phyloP scores from a whole-genome alignment of 2,113 vertebrate genomes.

The Alouatta palliata region DNA sequence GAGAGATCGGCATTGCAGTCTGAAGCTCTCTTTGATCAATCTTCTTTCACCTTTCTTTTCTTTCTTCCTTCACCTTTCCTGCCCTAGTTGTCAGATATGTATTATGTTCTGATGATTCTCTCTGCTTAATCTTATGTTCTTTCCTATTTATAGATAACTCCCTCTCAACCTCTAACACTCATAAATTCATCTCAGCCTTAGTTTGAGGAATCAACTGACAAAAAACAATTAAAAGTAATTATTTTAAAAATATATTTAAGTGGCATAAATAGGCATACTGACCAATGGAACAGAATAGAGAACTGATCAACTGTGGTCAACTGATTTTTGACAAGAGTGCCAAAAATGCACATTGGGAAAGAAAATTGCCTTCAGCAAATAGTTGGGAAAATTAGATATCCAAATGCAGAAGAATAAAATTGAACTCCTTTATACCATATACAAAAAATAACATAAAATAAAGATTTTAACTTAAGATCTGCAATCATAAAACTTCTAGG shows the following conservation, averaged over 20 bases:
- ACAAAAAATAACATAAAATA: background rate
- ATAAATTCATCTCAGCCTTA: background rate
- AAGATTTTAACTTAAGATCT: background rate
- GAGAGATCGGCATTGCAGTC: too few relatives aligned
- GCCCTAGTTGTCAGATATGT: background rate
- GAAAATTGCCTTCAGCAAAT: background rate
- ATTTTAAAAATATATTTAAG: background rate
- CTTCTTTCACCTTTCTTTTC: background rate
- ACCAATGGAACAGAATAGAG: background rate
- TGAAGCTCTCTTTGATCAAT: background rate
- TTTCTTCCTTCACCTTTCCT: background rate
- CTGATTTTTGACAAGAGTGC: background rate
- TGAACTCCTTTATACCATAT: background rate
- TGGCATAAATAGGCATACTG: background rate
- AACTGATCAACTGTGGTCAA: background rate
- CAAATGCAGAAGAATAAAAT: background rate
- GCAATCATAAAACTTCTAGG: background rate
- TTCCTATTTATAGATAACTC: background rate
- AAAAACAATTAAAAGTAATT: background rate
- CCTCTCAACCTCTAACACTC: background rate
- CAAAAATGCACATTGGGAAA: background rate
- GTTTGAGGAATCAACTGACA: background rate
- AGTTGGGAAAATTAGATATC: background rate
- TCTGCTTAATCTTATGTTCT: background rate
- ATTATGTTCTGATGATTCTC: background rate